These are phyloP conservation scores for Papilio helenus DNA, from an alignment of 1,140 invertebrate genomes.

Conservation along the genomic window DNA sequence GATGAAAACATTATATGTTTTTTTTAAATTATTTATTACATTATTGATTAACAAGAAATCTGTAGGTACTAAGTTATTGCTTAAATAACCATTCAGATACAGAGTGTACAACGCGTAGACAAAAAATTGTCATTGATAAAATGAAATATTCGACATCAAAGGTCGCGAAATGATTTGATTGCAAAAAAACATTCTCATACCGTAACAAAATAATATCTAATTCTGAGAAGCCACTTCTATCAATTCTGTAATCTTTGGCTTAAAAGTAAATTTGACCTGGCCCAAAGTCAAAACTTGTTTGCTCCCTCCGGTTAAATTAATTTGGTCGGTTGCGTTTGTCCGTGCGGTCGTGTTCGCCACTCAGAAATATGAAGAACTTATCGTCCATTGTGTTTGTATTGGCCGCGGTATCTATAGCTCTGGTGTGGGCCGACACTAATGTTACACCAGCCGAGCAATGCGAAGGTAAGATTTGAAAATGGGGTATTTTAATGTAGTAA, in stretches of 20 bases:
- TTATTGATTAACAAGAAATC: too few relatives aligned
- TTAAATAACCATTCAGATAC: too few relatives aligned
- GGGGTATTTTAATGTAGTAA: not conserved
- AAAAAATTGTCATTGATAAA: not conserved
- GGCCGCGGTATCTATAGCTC: conserved; percentile 37
- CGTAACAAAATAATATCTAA: not conserved
- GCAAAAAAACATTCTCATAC: not conserved
- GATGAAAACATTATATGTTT: too few relatives aligned
- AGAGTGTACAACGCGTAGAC: not conserved
- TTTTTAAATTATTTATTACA: too few relatives aligned
- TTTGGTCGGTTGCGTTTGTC: conserved; percentile 43
- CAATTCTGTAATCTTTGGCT: conserved; percentile 4
- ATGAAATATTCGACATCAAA: not conserved
- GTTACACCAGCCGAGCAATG: conserved; percentile 58
- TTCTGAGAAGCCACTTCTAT: not conserved
- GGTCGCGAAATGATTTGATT: not conserved
- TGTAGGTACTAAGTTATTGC: too few relatives aligned
- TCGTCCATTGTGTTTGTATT: conserved; percentile 43
- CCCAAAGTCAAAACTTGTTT: conserved; percentile 45
- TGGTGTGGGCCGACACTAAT: conserved; percentile 39
- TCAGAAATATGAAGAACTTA: conserved; percentile 46
- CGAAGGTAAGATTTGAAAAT: conserved; percentile 47
- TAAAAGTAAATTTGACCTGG: conserved; percentile 22
- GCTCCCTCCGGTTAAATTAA: conserved; percentile 40
- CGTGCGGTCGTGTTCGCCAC: not conserved